Base-by-base conservation (phyloP, 2,888 invertebrate genomes). In the Drosophila neonasuta region DNA sequence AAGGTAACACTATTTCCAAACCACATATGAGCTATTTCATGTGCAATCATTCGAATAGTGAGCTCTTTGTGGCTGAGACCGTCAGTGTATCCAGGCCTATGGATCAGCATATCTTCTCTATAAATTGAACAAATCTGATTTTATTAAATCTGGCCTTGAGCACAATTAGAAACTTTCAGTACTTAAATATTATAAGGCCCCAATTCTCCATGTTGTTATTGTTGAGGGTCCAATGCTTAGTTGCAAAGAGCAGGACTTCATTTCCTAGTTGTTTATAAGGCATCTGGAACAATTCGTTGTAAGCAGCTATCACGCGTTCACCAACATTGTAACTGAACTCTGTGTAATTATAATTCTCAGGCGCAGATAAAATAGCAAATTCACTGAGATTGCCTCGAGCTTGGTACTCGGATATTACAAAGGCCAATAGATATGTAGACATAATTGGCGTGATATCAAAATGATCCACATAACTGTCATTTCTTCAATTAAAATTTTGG, bases 121-220 rank as follows among this genome's bases (percentile, higher is more conserved):
- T 3, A 39, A 1, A 20, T 20, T n/a, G 0, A 34, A 34, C 0
- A 34, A 34, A 5, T 11, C 11, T 0, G 1, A 48, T 2, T 20
- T 13, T 13, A 2, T 7, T 7, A 39, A 39, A 39, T 0, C n/a
- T 8, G 0, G 13, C 3, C 13, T 6, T 13, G 13, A 39, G 6
- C 6, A 10, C 7, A 7, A 5, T 20, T 5, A 34, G 10, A 34
- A 24, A 8, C 3, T 15, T 20, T 20, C 6, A 92, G 88, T 95
- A 94, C 95, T 93, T 93, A 90, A 95, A 97, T 3, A 95, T 96
- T 9, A 96, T 93, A 5, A 97, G 92, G 1, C 97, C 97, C 97
- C 97, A 97, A 88, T 97, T 97, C 88, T 97, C 97, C 97, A 97
- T 97, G 34, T 11, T 61, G 20, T 20, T 32, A 11, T 10, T 95